A percentile compares a stretch with the other conserved stretches of the same genome.
phyloP scores from a whole-genome alignment of 2,113 vertebrate species.

The Zapornia atra region DNA sequence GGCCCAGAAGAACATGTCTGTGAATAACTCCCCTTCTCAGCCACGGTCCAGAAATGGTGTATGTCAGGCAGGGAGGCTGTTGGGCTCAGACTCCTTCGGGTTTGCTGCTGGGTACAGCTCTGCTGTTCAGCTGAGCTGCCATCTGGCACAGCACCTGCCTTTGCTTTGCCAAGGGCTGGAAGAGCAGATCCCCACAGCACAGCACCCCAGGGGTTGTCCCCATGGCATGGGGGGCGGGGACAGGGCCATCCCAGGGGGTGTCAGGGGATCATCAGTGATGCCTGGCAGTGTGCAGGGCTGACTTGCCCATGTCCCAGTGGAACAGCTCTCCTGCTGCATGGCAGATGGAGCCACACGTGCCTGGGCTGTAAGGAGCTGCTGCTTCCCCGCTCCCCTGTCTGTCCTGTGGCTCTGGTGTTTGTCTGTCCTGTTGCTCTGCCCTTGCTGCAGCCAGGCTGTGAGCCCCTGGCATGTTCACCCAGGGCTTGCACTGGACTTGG shows the following conservation, averaged over 20 bases:
- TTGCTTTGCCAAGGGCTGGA: neutral
- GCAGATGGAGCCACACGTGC: neutral
- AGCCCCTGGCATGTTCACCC: rapidly evolving
- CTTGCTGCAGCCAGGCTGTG: neutral
- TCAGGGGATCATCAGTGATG: neutral
- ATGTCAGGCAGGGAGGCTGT: neutral
- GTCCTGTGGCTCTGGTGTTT: too few relatives aligned
- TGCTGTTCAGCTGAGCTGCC: neutral
- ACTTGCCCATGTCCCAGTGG: neutral
- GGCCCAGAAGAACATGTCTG: neutral
- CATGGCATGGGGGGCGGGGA: rapidly evolving
- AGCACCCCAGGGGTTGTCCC: neutral
- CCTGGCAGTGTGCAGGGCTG: neutral
- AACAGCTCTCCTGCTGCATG: neutral
- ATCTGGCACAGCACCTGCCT: neutral
- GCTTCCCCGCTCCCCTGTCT: neutral
- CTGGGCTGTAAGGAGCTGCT: neutral
- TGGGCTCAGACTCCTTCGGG: neutral
- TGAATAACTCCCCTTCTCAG: neutral
- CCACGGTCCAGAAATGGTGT: neutral
- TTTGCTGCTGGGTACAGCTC: neutral
- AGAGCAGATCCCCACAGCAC: neutral
- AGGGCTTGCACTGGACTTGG: rapidly evolving
- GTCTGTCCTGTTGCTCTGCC: too few relatives aligned
- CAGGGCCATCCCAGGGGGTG: neutral